These are phyloP conservation scores for Eudorcas thomsonii DNA, from an alignment of 2,113 vertebrate genomes.

Conservation along the genomic window DNA sequence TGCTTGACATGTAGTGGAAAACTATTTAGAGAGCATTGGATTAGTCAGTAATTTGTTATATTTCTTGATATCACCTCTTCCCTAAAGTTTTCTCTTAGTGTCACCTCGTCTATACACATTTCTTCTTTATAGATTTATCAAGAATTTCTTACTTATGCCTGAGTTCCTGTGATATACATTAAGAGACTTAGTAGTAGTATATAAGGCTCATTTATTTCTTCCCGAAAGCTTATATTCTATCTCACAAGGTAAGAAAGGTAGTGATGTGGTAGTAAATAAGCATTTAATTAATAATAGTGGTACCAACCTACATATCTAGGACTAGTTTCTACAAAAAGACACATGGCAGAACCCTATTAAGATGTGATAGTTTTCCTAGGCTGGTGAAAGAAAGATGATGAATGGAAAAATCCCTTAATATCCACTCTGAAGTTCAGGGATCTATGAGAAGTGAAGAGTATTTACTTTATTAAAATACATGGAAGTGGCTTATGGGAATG, in stretches of 20 bases:
- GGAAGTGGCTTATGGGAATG: background rate
- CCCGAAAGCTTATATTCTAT: background rate
- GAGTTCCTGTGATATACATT: background rate
- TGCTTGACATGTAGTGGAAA: background rate
- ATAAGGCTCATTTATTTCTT: background rate
- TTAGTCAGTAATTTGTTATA: background rate
- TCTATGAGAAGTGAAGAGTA: background rate
- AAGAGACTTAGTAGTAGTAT: background rate
- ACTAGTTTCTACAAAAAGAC: background rate
- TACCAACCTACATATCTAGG: background rate
- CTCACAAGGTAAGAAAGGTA: background rate
- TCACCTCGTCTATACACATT: background rate
- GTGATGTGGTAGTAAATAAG: background rate
- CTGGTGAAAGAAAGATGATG: background rate
- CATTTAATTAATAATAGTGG: background rate
- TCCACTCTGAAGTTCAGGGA: background rate
- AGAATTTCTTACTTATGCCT: background rate
- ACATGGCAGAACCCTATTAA: background rate
- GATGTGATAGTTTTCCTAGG: background rate
- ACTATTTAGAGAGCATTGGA: background rate
- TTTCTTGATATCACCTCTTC: background rate
- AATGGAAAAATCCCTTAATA: background rate
- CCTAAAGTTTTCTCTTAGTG: background rate
- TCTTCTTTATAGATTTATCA: background rate
- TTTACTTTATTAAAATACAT: background rate